These are phyloP conservation scores for Dorcus parallelipipedus DNA, from an alignment of 2,888 invertebrate genomes.

Conservation along the genomic window DNA sequence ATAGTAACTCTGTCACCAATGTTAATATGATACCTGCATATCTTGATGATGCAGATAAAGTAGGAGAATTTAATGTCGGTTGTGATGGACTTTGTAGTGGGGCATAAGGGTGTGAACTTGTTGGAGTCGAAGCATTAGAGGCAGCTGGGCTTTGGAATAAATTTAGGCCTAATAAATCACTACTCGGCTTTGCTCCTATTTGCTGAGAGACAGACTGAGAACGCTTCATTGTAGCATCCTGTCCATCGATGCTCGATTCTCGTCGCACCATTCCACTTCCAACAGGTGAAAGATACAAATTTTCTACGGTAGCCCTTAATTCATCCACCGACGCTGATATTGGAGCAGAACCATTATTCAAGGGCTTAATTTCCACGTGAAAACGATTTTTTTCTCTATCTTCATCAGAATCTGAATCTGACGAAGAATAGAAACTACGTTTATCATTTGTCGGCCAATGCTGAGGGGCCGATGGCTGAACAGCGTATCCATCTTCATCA, in stretches of 20 bases:
- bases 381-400: conserved; percentile 56
- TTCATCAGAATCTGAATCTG: conserved; percentile 73
- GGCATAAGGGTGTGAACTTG: conserved; percentile 71
- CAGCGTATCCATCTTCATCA: conserved; percentile 91
- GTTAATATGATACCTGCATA: conserved; percentile 50
- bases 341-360: conserved; percentile 84
- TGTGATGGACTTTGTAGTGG: conserved; percentile 74
- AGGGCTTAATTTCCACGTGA: conserved; percentile 91
- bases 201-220: conserved; percentile 77
- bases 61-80: conserved; percentile 66
- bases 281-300: conserved; percentile 78
- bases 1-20: neutral
- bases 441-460: conserved; percentile 65
- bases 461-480: conserved; percentile 75
- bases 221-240: conserved; percentile 59
- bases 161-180: conserved; percentile 75
- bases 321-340: conserved; percentile 96
- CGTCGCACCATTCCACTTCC: conserved; percentile 61
- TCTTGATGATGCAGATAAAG: conserved; percentile 52
- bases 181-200: conserved; percentile 69
- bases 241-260: conserved; percentile 66
- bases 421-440: conserved; percentile 85
- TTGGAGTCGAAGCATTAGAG: conserved; percentile 68
- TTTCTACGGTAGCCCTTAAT: conserved; percentile 86
- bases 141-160: conserved; percentile 77